Percentiles rank a stretch among this genome's conserved stretches.
Evolutionary conservation across 2,888 invertebrate genomes (phyloP).

Genomic region (Megaustenia siamemsis): DNA sequence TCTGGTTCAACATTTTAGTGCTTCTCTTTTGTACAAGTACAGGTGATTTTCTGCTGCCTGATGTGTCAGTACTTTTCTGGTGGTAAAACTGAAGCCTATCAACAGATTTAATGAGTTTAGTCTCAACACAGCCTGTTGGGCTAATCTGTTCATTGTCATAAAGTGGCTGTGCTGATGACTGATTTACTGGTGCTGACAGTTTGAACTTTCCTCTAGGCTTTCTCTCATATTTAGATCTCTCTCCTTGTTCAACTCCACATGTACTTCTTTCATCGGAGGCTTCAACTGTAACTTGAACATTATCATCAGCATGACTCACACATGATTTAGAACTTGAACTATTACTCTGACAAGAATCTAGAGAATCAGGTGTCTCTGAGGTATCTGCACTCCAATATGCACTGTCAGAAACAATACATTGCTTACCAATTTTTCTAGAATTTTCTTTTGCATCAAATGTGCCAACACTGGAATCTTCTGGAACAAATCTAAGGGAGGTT

Average conservation of each 20-base stretch:
- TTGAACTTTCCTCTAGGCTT: constrained; percentile 22
- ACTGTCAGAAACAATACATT: not conserved
- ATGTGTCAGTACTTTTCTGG: constrained; percentile 3
- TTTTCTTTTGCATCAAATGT: not conserved
- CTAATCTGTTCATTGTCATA: not conserved
- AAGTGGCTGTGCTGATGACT: not conserved
- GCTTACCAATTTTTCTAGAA: not conserved
- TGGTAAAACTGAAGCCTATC: not conserved
- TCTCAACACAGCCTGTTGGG: constrained; percentile 11
- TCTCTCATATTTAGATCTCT: constrained; percentile 24
- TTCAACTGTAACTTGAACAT: not conserved
- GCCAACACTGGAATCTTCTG: not conserved
- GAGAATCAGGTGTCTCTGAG: not conserved
- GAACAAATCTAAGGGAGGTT: not conserved
- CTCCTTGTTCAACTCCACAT: not conserved
- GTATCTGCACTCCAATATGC: not conserved
- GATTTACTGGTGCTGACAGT: not conserved
- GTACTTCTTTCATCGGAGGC: not conserved
- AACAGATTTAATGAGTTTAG: constrained; percentile 20
- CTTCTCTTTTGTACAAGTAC: not conserved
- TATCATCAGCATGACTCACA: not conserved
- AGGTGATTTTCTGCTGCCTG: not conserved
- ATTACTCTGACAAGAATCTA: not conserved
- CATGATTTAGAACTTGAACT: not conserved
- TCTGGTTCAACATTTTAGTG: not conserved